These are phyloP conservation scores for Germaria angustata DNA, from an alignment of 2,888 invertebrate genomes.

Conservation along the genomic window DNA sequence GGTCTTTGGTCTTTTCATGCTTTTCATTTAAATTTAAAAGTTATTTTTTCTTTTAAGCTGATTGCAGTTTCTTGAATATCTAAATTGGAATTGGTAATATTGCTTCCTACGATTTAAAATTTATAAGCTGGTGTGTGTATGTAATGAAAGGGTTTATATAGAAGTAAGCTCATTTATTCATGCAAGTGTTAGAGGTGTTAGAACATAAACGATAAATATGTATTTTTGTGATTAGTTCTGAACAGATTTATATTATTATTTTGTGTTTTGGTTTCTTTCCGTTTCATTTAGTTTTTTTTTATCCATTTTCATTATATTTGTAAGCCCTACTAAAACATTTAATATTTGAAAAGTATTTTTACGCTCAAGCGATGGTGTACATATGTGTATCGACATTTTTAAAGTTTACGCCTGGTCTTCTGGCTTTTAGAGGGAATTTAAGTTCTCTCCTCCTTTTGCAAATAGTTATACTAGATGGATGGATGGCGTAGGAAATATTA, in stretches of 20 bases:
- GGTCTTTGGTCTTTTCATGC: neutral
- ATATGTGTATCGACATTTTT: too few relatives aligned
- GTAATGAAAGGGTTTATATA: neutral
- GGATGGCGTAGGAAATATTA: too few relatives aligned
- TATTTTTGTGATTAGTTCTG: neutral
- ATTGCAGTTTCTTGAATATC: conserved; percentile 22
- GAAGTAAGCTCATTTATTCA: neutral
- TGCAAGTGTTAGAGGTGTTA: conserved; percentile 6
- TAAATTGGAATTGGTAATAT: conserved; percentile 7
- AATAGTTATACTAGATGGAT: too few relatives aligned
- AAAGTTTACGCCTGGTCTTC: too few relatives aligned
- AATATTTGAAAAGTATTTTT: too few relatives aligned
- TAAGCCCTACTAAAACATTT: too few relatives aligned
- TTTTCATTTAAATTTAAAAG: neutral
- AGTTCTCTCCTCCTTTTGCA: too few relatives aligned
- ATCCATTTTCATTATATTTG: too few relatives aligned
- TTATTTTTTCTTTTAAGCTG: conserved; percentile 15
- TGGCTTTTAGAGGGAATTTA: too few relatives aligned
- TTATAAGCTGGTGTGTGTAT: neutral
- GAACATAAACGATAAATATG: neutral
- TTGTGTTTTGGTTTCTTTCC: neutral
- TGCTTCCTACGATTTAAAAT: conserved; percentile 2
- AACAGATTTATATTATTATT: neutral
- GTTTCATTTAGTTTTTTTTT: too few relatives aligned
- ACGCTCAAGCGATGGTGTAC: too few relatives aligned